phyloP scores from a whole-genome alignment of 2,113 vertebrate genomes.

The Pelecanoides urinatrix region DNA sequence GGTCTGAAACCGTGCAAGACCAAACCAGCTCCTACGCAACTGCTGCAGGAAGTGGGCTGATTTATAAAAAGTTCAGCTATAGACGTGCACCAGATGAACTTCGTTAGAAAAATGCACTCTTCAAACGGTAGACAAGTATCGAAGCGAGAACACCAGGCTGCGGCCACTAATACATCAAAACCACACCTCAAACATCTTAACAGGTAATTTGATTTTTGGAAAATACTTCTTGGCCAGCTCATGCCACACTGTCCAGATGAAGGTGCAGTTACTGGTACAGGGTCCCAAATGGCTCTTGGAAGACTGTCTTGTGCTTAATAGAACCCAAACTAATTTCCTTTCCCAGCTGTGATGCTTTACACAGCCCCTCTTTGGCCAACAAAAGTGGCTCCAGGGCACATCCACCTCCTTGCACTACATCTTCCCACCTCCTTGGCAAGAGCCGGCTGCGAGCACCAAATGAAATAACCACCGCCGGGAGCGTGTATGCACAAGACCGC shows the following conservation, averaged over 20 bases:
- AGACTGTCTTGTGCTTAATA: not conserved
- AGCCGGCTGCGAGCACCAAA: not conserved
- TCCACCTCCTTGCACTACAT: accelerated
- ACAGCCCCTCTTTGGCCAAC: not conserved
- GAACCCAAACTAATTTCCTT: not conserved
- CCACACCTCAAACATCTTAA: not conserved
- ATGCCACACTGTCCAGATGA: not conserved
- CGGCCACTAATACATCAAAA: accelerated
- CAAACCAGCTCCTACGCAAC: not conserved
- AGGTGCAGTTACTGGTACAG: not conserved
- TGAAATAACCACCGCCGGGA: no score
- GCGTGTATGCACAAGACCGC: accelerated
- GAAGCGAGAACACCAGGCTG: not conserved
- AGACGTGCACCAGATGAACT: not conserved
- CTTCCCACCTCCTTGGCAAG: not conserved
- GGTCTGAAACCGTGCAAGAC: not conserved
- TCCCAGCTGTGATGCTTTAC: not conserved
- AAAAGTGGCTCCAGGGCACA: not conserved
- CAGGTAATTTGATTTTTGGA: not conserved
- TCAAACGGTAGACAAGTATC: accelerated
- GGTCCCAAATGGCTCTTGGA: not conserved
- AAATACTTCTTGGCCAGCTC: not conserved
- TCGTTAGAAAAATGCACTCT: accelerated
- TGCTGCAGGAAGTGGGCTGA: not conserved
- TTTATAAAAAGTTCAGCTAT: not conserved